Conservation (phyloP, 2,888 invertebrate species). For the Sinopyrophorus schimmeli region DNA sequence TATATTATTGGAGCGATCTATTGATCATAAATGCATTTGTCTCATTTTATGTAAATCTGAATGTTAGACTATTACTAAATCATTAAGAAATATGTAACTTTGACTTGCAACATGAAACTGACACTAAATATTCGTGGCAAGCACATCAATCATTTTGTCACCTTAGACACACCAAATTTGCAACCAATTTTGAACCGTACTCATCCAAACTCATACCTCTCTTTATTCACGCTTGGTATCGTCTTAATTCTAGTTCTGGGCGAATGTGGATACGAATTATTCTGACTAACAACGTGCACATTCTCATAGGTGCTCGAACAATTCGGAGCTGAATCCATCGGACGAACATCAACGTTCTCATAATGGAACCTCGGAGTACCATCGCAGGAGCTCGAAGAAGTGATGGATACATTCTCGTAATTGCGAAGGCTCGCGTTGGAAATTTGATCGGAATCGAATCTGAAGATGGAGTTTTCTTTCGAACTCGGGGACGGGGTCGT, state of each 20-base stretch:
- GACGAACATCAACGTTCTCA: conserved; percentile 48
- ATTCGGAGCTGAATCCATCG: conserved; percentile 46
- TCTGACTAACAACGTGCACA: conserved; percentile 56
- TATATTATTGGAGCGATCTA: too few relatives aligned
- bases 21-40: too few relatives aligned
- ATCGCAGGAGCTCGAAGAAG: conserved; percentile 44
- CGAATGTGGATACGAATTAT: conserved; percentile 58
- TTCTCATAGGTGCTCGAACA: conserved; percentile 65
- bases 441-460: conserved; percentile 43
- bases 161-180: too few relatives aligned
- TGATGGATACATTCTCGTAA: conserved; percentile 45
- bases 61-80: too few relatives aligned
- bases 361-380: conserved; percentile 44
- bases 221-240: conserved; percentile 46
- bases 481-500: conserved; percentile 30
- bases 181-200: too few relatives aligned
- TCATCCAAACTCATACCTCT: too few relatives aligned
- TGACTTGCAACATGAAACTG: too few relatives aligned
- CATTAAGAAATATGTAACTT: too few relatives aligned
- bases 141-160: too few relatives aligned
- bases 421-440: conserved; percentile 39
- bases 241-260: conserved; percentile 68
- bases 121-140: too few relatives aligned
- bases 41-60: too few relatives aligned
- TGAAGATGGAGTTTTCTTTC: conserved; percentile 45